These are phyloP conservation scores for Orchesella cincta DNA, from an alignment of 1,140 invertebrate species.

Conservation along the genomic window DNA sequence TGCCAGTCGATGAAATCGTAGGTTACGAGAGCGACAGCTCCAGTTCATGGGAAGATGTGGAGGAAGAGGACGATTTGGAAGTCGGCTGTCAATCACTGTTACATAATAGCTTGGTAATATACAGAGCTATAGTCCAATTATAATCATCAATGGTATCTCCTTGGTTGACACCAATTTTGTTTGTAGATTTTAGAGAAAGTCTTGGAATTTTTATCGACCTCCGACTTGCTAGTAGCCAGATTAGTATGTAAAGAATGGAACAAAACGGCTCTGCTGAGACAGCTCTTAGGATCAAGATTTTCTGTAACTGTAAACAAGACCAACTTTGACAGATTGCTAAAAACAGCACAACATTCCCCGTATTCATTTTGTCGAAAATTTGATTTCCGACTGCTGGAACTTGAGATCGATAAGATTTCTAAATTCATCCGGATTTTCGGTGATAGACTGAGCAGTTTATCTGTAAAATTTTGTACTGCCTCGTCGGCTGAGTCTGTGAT, in stretches of 20 bases:
- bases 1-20: too few relatives aligned
- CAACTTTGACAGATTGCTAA: background rate
- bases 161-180: too few relatives aligned
- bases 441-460: background rate
- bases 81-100: background rate
- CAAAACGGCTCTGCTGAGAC: background rate
- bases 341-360: background rate
- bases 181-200: conserved; percentile 30
- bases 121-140: too few relatives aligned
- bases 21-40: conserved; percentile 11
- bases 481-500: conserved; percentile 13
- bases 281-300: background rate
- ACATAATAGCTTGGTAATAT: background rate
- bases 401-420: background rate
- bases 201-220: background rate
- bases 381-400: background rate
- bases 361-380: conserved; percentile 21
- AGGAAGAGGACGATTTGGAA: background rate
- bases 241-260: conserved; percentile 7
- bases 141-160: too few relatives aligned
- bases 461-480: background rate
- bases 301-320: background rate
- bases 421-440: conserved; percentile 2
- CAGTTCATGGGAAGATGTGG: conserved; percentile 16
- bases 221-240: background rate